Evolutionary conservation across 35 echinoderm and acorn worm genomes (phyloP), one percentile per base, ranked within the genome.

Genomic region (Ptychodera flava): DNA sequence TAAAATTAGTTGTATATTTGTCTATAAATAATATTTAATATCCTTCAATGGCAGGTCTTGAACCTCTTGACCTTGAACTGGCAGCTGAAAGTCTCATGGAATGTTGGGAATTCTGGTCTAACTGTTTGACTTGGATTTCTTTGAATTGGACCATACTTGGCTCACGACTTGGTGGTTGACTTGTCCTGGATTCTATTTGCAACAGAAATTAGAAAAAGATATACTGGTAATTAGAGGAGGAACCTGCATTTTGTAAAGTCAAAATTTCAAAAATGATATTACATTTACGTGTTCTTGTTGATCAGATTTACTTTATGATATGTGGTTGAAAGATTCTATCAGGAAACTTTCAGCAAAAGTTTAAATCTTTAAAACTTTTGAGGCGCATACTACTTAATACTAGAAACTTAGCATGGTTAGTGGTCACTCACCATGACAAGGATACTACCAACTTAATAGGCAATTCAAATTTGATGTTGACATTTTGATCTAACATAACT

Each of bases 31-130:
- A n/a, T n/a, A 22, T 12, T 64, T 64, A 64, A 22, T 64, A 64
- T 64, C 45, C 45, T 64, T 64, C 45, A 64, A 64, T 64, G 22
- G 45, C 45, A 64, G 45, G 45, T 64, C 45, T 64, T 12, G 45
- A 64, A 12, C 45, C 45, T 12, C 45, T 6, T 12, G 45, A 64
- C 6, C 45, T 6, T 12, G 45, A 64, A 64, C 45, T 64, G 22
- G 6, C 22, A 22, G 45, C 45, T 12, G 45, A 64, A 64, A 64
- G 93, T 45, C 91, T 52, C 35, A 93, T 79, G 0, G 79, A 81
- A 77, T 87, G 94, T 82, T 97, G 94, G 31, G 91, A 64, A 34
- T 86, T 90, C 35, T 97, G 94, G 80, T 97, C 94, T 77, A 97
- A 82, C 83, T 97, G 94, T 78, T 86, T 91, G 78, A 97, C 94